Conservation (phyloP, 2,113 vertebrate genomes). For the Cyanoliseus patagonus region DNA sequence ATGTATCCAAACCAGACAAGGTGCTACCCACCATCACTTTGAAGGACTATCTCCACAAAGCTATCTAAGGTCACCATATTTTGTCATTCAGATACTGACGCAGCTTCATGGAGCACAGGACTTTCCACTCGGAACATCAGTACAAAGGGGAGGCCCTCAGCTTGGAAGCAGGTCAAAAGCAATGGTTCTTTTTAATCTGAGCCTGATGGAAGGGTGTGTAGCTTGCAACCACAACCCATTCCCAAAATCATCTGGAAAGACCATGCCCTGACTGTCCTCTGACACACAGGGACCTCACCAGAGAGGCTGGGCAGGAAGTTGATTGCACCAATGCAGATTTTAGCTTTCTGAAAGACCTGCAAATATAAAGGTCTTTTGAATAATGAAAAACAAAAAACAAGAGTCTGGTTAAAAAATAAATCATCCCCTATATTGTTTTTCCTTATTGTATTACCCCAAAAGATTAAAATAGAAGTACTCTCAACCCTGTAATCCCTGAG, state of each 20-base stretch:
- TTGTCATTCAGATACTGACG: background rate
- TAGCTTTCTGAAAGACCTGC: background rate
- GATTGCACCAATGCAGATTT: background rate
- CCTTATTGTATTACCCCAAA: background rate
- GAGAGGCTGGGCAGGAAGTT: background rate
- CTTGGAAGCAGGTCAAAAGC: background rate
- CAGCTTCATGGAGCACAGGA: background rate
- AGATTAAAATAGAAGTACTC: background rate
- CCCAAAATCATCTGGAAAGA: background rate
- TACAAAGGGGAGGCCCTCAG: background rate
- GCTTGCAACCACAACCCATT: background rate
- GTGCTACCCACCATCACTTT: background rate
- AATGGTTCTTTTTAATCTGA: background rate
- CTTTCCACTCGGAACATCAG: background rate
- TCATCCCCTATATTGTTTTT: background rate
- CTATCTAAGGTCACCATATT: background rate
- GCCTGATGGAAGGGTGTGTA: background rate
- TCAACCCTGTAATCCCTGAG: background rate
- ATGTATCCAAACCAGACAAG: background rate
- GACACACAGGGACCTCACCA: accelerated
- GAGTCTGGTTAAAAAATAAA: background rate
- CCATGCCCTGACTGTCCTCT: background rate
- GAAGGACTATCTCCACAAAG: background rate
- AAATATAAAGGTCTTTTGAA: background rate
- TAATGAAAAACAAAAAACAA: background rate